Evolutionary conservation across 2,888 invertebrate genomes (phyloP).

Genomic region (Epistrophella euchroma): DNA sequence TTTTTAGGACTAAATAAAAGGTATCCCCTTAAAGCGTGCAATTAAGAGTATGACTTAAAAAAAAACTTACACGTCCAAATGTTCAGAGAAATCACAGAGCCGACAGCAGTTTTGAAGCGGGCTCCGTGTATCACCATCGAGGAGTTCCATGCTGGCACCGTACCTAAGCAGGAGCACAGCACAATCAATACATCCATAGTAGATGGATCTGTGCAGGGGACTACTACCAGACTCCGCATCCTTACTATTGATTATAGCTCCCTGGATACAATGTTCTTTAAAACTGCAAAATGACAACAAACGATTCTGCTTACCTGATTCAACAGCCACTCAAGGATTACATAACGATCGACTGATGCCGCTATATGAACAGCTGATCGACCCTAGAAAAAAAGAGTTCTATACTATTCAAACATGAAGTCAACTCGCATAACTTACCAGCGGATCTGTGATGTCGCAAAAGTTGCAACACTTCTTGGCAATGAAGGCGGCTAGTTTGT

Average conservation of each 20-base stretch:
- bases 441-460: slow-evolving; percentile 85
- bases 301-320: slow-evolving; percentile 83
- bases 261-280: slow-evolving; percentile 78
- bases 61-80: slow-evolving; percentile 65
- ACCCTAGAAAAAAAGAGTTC: slow-evolving; percentile 84
- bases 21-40: slow-evolving; percentile 50
- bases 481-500: slow-evolving; percentile 86
- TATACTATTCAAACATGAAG: not conserved
- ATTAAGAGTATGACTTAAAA: not conserved
- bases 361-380: slow-evolving; percentile 92
- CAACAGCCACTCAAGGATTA: slow-evolving; percentile 90
- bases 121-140: slow-evolving; percentile 81
- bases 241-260: slow-evolving; percentile 80
- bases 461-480: slow-evolving; percentile 87
- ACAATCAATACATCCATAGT: slow-evolving; percentile 91
- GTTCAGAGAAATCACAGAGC: slow-evolving; percentile 82
- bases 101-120: slow-evolving; percentile 82
- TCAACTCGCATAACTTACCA: slow-evolving; percentile 83
- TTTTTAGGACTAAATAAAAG: slow-evolving; percentile 80
- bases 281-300: not conserved
- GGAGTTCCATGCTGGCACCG: slow-evolving; percentile 83
- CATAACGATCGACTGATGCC: slow-evolving; percentile 89
- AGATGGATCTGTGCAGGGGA: slow-evolving; percentile 91
- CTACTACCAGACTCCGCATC: slow-evolving; percentile 87
- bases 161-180: slow-evolving; percentile 89